Percentiles rank a stretch among this genome's conserved stretches.
Evolutionary conservation across 1,140 invertebrate genomes (phyloP).

Genomic region (Drosophila saltans): DNA sequence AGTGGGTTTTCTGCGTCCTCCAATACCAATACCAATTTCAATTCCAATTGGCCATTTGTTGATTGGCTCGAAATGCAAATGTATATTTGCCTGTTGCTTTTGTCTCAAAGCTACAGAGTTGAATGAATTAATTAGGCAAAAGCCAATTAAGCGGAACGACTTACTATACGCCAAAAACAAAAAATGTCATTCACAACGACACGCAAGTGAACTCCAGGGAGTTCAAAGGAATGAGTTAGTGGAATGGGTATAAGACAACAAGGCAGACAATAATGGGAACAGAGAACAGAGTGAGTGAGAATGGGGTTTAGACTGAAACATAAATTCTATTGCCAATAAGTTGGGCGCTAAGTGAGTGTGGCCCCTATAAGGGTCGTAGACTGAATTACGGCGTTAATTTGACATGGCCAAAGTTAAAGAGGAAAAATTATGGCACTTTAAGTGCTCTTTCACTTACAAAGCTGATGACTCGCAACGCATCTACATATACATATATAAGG

Average conservation of each 20-base stretch:
- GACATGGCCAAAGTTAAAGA: conserved; percentile 29
- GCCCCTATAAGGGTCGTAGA: conserved; percentile 41
- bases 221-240: not conserved
- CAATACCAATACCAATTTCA: conserved; percentile 10
- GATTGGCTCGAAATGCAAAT: conserved; percentile 57
- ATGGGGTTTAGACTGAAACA: conserved; percentile 28
- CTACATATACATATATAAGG: not conserved
- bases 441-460: conserved; percentile 47
- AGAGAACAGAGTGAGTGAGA: not conserved
- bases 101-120: conserved; percentile 26
- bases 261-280: not conserved
- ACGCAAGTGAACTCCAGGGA: conserved; percentile 57
- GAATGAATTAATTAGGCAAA: conserved; percentile 79
- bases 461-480: conserved; percentile 52
- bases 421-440: conserved; percentile 28
- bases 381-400: conserved; percentile 67
- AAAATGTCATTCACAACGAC: conserved; percentile 52
- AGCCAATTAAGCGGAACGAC: conserved; percentile 78
- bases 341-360: conserved; percentile 59
- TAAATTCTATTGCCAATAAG: conserved; percentile 60
- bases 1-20: conserved; percentile 17
- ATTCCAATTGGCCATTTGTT: conserved; percentile 38
- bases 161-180: conserved; percentile 31
- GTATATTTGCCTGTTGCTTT: conserved; percentile 28
- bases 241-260: not conserved